Evolutionary conservation across 2,888 invertebrate species (phyloP).

Genomic region (Aethes cnicana): DNA sequence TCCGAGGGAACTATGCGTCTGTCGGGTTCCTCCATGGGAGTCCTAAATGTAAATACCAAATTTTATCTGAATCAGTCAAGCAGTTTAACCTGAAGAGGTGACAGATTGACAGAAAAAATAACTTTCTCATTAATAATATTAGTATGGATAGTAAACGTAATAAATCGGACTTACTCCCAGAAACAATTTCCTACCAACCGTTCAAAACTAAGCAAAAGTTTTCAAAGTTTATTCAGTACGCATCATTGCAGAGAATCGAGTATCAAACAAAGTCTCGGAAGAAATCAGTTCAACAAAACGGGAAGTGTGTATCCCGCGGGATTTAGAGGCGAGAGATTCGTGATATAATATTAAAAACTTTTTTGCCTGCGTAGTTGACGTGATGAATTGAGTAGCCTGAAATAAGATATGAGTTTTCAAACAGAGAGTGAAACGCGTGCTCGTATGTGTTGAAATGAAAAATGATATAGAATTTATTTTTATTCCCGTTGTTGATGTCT

Average conservation of each 20-base stretch:
- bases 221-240: constrained; percentile 10
- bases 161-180: no score
- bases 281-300: constrained; percentile 28
- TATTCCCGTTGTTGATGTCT: no score
- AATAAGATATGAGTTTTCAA: constrained; percentile 32
- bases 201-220: constrained; percentile 2
- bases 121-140: no score
- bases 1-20: no score
- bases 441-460: no score
- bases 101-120: no score
- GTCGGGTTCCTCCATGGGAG: no score
- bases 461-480: no score
- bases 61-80: no score
- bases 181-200: neutral
- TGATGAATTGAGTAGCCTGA: constrained; percentile 44
- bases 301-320: constrained; percentile 19
- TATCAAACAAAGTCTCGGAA: constrained; percentile 25
- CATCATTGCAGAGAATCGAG: constrained; percentile 19
- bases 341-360: constrained; percentile 43
- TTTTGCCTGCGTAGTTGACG: constrained; percentile 40
- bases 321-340: constrained; percentile 31
- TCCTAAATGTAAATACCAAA: no score
- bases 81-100: no score
- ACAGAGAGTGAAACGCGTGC: constrained; percentile 13
- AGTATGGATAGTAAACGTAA: no score